phyloP scores from a whole-genome alignment of 2,797 vertebrate genomes.

The Macroramphosus scolopax region DNA sequence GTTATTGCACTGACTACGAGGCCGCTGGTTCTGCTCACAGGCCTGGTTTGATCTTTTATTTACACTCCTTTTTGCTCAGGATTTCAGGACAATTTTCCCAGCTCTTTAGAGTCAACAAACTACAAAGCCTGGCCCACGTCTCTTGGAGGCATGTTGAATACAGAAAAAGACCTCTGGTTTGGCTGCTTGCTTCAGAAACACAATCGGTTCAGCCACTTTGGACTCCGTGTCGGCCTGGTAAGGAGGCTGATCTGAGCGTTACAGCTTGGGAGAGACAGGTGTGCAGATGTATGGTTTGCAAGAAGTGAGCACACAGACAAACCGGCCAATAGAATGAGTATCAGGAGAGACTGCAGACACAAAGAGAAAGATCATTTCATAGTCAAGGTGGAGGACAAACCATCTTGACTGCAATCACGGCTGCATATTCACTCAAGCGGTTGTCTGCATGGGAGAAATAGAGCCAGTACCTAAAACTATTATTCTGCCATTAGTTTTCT shows the following conservation, averaged over 20 bases:
- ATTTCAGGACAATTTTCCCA: constrained; percentile 76
- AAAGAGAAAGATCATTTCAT: constrained; percentile 48
- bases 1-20: constrained; percentile 73
- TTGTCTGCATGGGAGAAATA: constrained; percentile 70
- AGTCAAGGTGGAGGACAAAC: constrained; percentile 65
- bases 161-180: constrained; percentile 55
- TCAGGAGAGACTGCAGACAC: constrained; percentile 35
- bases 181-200: constrained; percentile 56
- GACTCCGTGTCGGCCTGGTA: constrained; percentile 39
- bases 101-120: constrained; percentile 75
- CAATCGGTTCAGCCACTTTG: constrained; percentile 47
- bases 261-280: constrained; percentile 44
- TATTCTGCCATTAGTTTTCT: constrained; percentile 79
- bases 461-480: constrained; percentile 75
- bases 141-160: constrained; percentile 65
- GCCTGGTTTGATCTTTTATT: constrained; percentile 80
- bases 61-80: constrained; percentile 76
- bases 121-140: constrained; percentile 68
- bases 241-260: constrained; percentile 35
- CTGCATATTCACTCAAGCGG: constrained; percentile 74
- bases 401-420: constrained; percentile 52
- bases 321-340: constrained; percentile 19
- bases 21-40: constrained; percentile 71
- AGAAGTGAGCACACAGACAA: constrained; percentile 16
- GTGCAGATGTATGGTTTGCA: constrained; percentile 15